Conservation (phyloP, 2,888 invertebrate genomes). For the Stenurella melanura region DNA sequence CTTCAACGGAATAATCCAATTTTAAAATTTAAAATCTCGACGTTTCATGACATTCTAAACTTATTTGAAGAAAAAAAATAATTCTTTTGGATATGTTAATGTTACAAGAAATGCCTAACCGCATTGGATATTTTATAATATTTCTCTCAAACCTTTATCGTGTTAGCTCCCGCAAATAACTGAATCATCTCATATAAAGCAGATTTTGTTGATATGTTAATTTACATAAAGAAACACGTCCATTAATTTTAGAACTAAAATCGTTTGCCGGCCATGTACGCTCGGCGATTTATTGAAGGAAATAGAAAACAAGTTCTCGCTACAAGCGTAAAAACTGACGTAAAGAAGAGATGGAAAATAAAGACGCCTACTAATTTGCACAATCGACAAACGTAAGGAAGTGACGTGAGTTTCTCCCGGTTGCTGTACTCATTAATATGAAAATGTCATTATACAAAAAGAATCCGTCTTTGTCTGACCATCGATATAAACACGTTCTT, state of each 20-base stretch:
- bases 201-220: no score
- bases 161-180: no score
- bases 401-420: slow-evolving; percentile 63
- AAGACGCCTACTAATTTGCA: slow-evolving; percentile 31
- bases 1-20: no score
- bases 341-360: slow-evolving; percentile 30
- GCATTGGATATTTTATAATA: no score
- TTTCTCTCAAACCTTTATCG: no score
- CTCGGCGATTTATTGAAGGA: slow-evolving; percentile 3
- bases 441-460: slow-evolving; percentile 67
- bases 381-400: slow-evolving; percentile 56
- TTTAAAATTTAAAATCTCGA: no score
- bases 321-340: slow-evolving; percentile 8
- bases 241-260: neutral
- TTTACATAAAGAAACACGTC: neutral
- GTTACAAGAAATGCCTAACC: no score
- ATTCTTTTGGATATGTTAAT: no score
- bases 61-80: no score
- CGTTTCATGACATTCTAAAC: no score
- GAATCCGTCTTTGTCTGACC: slow-evolving; percentile 61
- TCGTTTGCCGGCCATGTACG: neutral
- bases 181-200: no score
- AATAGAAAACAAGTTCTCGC: slow-evolving; percentile 2
- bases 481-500: no score
- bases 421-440: slow-evolving; percentile 66